These are phyloP conservation scores for Chelmon rostratus DNA, from an alignment of 2,797 vertebrate genomes.

Conservation along the genomic window DNA sequence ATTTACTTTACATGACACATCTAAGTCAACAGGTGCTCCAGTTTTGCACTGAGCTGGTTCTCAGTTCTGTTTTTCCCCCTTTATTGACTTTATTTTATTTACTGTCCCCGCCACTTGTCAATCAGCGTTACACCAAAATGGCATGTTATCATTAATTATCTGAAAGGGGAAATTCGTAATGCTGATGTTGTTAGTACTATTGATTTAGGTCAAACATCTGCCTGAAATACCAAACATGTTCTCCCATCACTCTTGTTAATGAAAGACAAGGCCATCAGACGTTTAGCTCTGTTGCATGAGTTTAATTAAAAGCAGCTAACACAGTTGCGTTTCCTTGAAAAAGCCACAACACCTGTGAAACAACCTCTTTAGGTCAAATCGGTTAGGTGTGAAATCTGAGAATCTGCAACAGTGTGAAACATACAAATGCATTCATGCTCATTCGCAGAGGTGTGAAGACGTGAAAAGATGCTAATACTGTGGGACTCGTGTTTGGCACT, in stretches of 20 bases:
- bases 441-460: not conserved
- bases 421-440: not conserved
- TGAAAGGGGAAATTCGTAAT: not conserved
- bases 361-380: not conserved
- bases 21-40: no score
- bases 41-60: not conserved
- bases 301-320: not conserved
- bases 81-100: not conserved
- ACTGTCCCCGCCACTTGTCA: not conserved
- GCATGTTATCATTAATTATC: not conserved
- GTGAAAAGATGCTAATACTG: not conserved
- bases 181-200: not conserved
- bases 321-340: not conserved
- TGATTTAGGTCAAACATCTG: not conserved
- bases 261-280: not conserved
- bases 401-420: not conserved
- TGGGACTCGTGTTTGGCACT: not conserved
- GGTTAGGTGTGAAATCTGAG: not conserved
- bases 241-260: not conserved
- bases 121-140: not conserved
- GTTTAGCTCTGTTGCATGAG: not conserved
- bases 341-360: not conserved
- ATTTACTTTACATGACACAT: conserved; percentile 4
- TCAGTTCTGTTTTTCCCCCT: not conserved
- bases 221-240: not conserved